Base-by-base conservation (phyloP, 2,113 vertebrate genomes). In the Sebastes schlegelii region DNA sequence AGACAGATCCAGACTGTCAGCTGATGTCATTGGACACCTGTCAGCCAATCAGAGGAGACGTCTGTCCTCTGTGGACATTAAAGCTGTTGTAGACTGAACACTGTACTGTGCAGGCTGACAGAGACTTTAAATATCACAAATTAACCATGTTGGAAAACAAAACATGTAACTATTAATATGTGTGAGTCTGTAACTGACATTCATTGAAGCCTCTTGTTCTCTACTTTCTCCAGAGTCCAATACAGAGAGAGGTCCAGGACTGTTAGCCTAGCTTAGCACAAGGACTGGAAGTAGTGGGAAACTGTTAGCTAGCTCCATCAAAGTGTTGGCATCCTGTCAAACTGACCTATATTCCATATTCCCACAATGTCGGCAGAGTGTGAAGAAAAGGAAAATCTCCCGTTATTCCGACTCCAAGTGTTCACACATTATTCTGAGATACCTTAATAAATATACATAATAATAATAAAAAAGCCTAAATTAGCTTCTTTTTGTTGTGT, bases 41-140 rank as follows among this genome's bases (percentile, higher is more conserved):
- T 63, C 23, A 63, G 77, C 66, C 63, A 77, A 52, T 80, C 78
- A 57, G 68, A 74, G 51, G 16, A 16, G 54, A 66, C 5, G 12
- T 65, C 16, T 40, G 54, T 9, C 34, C 34, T 34, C 63, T 23
- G 46, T 52, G 49, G 19, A 34, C 52, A 26, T 57, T 57, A 10
- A 57, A 8, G 57, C 17, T 23, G 10, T 21, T 60, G 57, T 23
- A 23, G 57, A 60, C 13, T 34, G 26, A 23, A 34, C 9, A 21
- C 54, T 21, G 54, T 21, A 21, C 54, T 21, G 54, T 57, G n/a
- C 58, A 61, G 58, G 63, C 49, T 65, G 26, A 77, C 21, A 71
- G 34, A 48, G 21, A 69, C 43, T 40, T 19, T 4, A 45, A 78
- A 21, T 17, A 60, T 46, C 58, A 61, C 23, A 19, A 57, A 26